phyloP scores from a whole-genome alignment of 2,113 vertebrate species.

The Uropsilus gracilis region DNA sequence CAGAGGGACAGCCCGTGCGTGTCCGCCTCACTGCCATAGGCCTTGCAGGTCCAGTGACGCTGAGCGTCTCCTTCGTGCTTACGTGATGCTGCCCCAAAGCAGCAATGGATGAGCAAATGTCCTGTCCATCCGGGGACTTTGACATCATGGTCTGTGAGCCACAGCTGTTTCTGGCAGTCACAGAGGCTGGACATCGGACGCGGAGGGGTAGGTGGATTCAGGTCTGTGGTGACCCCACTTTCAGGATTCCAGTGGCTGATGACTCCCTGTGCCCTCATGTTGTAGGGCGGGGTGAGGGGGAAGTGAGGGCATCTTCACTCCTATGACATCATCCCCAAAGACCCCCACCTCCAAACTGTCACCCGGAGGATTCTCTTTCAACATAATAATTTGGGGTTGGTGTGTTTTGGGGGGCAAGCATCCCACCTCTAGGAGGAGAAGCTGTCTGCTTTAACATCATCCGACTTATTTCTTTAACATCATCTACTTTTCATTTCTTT shows the following conservation, averaged over 20 bases:
- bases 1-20: neutral
- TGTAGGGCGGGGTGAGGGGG: neutral
- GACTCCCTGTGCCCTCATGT: fast-evolving
- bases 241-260: neutral
- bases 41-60: too few species aligned
- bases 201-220: neutral
- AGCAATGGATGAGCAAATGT: neutral
- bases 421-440: neutral
- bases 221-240: neutral
- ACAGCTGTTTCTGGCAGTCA: neutral
- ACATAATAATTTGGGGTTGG: fast-evolving
- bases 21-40: neutral
- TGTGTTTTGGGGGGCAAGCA: neutral
- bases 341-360: too few species aligned
- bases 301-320: neutral
- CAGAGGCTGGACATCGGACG: neutral
- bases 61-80: too few species aligned
- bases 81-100: neutral
- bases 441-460: neutral
- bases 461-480: too few species aligned
- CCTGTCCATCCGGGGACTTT: neutral
- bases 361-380: neutral
- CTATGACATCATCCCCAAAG: too few species aligned
- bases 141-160: neutral
- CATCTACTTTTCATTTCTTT: neutral